phyloP scores from a whole-genome alignment of 23 tunicate genomes.

The Pegea sp. region DNA sequence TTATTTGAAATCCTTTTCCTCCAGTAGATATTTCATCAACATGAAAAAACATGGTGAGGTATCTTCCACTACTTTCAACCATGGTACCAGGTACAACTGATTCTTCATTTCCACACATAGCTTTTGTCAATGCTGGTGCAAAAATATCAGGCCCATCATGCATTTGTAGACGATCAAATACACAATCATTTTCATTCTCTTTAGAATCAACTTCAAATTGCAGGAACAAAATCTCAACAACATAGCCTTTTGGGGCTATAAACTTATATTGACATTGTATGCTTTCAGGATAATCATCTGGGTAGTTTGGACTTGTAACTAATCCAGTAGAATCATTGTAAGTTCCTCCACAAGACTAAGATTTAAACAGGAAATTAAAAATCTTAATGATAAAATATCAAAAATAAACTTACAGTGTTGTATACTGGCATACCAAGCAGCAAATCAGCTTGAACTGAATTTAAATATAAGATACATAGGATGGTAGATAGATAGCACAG shows the following conservation, averaged over 20 bases:
- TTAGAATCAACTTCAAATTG: not conserved
- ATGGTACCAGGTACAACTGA: not conserved
- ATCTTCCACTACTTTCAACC: not conserved
- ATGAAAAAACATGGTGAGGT: not conserved
- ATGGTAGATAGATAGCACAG: too few relatives aligned
- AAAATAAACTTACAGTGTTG: too few relatives aligned
- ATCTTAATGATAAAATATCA: too few relatives aligned
- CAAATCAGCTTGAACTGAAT: too few relatives aligned
- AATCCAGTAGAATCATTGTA: not conserved
- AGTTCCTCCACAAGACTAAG: not conserved
- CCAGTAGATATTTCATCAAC: not conserved
- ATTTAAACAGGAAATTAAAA: not conserved
- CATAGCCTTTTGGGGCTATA: not conserved
- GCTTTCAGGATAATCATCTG: not conserved
- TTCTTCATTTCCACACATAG: not conserved
- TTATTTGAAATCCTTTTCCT: not conserved
- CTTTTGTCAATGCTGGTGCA: not conserved
- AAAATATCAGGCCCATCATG: not conserved
- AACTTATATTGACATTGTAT: not conserved
- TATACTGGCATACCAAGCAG: too few relatives aligned
- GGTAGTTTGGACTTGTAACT: not conserved
- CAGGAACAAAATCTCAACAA: not conserved
- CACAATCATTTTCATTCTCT: not conserved
- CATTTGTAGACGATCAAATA: not conserved
- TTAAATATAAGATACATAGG: too few relatives aligned